phyloP scores from a whole-genome alignment of 2,888 invertebrate genomes.

The Dynastes maya region DNA sequence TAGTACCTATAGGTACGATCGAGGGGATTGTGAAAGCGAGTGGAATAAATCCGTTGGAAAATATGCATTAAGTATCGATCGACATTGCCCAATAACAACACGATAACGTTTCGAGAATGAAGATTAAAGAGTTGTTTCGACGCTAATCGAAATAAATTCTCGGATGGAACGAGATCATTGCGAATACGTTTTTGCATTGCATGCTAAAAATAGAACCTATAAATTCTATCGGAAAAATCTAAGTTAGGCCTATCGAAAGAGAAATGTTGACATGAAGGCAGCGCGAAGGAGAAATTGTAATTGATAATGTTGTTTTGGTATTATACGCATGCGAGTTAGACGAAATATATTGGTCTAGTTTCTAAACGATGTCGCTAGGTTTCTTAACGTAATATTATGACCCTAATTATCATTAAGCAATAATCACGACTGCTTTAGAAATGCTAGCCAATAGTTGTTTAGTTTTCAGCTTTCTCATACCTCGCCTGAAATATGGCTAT shows the following conservation, averaged over 20 bases:
- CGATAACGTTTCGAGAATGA: slow-evolving; percentile 25
- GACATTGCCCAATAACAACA: slow-evolving; percentile 24
- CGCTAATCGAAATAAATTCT: slow-evolving; percentile 27
- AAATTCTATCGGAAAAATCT: not conserved
- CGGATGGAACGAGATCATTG: slow-evolving; percentile 10
- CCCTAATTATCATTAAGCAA: too few species aligned
- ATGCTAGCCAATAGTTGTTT: too few species aligned
- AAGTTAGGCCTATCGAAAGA: not conserved
- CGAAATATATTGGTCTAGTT: not conserved
- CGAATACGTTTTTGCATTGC: slow-evolving; percentile 10
- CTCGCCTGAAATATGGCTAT: too few species aligned
- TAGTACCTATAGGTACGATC: slow-evolving; percentile 15
- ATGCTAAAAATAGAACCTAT: slow-evolving; percentile 12
- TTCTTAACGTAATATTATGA: not conserved
- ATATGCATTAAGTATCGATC: slow-evolving; percentile 29
- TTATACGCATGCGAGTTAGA: not conserved
- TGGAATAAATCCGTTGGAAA: slow-evolving; percentile 33
- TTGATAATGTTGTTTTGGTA: not conserved
- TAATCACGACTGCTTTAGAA: too few species aligned
- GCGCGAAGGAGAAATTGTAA: not conserved
- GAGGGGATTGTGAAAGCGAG: slow-evolving; percentile 19
- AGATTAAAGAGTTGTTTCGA: slow-evolving; percentile 19
- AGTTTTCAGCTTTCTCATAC: too few species aligned
- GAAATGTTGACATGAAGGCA: not conserved
- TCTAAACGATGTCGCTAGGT: not conserved